A percentile compares a stretch with the other conserved stretches of the same genome.
Evolutionary conservation across 2,113 vertebrate genomes (phyloP).

Genomic region (Toxostoma redivivum): DNA sequence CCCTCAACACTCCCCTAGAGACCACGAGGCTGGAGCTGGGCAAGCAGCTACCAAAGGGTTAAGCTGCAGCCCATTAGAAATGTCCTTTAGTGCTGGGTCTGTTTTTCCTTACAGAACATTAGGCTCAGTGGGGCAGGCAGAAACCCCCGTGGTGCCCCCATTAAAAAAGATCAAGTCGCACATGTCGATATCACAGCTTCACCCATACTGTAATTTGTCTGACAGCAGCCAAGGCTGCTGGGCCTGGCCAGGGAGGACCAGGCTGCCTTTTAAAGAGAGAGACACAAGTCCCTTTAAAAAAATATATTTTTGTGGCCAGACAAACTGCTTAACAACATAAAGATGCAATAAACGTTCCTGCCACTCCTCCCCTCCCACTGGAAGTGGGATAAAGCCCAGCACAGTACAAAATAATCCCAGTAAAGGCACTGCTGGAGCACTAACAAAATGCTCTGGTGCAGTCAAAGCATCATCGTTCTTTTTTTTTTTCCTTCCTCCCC

Average conservation of each 20-base stretch:
- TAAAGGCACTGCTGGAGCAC: constrained; percentile 52
- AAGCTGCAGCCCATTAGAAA: constrained; percentile 77
- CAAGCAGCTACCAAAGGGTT: constrained; percentile 69
- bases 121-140: constrained; percentile 85
- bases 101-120: constrained; percentile 80
- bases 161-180: constrained; percentile 85
- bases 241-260: constrained; percentile 9
- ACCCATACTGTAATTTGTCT: constrained; percentile 78
- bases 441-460: constrained; percentile 62
- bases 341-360: constrained; percentile 41
- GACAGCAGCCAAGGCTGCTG: constrained; percentile 74
- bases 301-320: constrained; percentile 3
- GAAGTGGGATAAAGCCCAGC: constrained; percentile 66
- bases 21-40: background rate
- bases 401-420: constrained; percentile 71
- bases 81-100: constrained; percentile 75
- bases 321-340: constrained; percentile 43
- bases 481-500: background rate
- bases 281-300: background rate
- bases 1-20: constrained; percentile 4
- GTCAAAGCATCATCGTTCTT: background rate
- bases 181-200: constrained; percentile 77
- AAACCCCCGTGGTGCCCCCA: constrained; percentile 77
- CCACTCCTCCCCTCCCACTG: constrained; percentile 50
- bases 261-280: constrained; percentile 36